Evolutionary conservation across 2,888 invertebrate genomes (phyloP).

Genomic region (Ophioninae sp.): DNA sequence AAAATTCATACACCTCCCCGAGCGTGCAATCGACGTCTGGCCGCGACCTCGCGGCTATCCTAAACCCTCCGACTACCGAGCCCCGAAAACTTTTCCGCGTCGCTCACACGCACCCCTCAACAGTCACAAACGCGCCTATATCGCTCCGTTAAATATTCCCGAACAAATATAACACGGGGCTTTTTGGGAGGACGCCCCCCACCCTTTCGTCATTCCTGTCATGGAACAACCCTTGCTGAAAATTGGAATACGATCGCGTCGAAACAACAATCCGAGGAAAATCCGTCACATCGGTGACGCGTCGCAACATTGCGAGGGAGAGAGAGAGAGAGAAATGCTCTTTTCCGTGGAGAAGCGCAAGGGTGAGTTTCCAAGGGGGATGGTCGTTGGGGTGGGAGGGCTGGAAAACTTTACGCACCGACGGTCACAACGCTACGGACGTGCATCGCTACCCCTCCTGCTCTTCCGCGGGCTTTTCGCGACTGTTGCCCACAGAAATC

Average conservation of each 20-base stretch:
- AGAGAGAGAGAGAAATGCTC: neutral
- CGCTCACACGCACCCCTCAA: conserved; percentile 28
- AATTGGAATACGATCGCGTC: conserved; percentile 41
- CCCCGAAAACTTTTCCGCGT: conserved; percentile 20
- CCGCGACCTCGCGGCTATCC: conserved; percentile 53
- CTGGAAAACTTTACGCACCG: conserved; percentile 63
- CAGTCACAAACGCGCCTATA: conserved; percentile 16
- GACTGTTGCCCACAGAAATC: conserved; percentile 60
- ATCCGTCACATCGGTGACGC: conserved; percentile 56
- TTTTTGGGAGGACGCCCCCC: neutral
- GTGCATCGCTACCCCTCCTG: conserved; percentile 3
- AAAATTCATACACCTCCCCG: conserved; percentile 55
- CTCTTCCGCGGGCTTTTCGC: conserved; percentile 44
- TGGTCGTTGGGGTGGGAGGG: conserved; percentile 19
- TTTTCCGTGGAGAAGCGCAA: neutral
- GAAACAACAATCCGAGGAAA: conserved; percentile 55
- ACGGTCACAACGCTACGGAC: conserved; percentile 59
- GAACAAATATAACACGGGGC: conserved; percentile 31
- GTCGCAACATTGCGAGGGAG: conserved; percentile 10
- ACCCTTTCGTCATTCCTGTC: neutral
- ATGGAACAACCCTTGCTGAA: neutral
- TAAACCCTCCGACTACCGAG: conserved; percentile 14
- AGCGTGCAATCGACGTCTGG: conserved; percentile 58
- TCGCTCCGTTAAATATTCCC: conserved; percentile 49
- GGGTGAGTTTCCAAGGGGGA: neutral